phyloP scores from a whole-genome alignment of 2,888 invertebrate species.

The Dexiosoma caninum region DNA sequence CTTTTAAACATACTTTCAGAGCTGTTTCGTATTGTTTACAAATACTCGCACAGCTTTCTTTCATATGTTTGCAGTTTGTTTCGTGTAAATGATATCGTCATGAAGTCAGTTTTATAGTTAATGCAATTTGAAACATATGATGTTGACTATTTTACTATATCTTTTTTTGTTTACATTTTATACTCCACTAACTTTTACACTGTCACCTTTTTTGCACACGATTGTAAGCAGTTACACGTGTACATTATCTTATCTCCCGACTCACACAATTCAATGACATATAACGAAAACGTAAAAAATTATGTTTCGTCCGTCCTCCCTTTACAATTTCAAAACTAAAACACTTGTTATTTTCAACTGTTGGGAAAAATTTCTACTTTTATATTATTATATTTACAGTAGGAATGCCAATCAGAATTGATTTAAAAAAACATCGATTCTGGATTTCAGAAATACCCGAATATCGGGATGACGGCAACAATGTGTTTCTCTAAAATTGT shows the following conservation, averaged over 20 bases:
- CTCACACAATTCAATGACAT: conserved; percentile 11
- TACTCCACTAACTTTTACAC: conserved; percentile 35
- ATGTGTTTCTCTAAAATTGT: no score
- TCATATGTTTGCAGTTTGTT: background rate
- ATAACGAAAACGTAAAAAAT: background rate
- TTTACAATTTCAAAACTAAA: background rate
- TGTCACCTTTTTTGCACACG: background rate
- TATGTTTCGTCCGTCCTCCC: background rate
- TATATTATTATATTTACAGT: conserved; percentile 5
- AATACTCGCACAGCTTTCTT: background rate
- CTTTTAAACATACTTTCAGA: background rate
- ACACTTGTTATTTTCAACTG: conserved; percentile 4
- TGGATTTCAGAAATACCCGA: no score
- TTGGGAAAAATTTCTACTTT: conserved; percentile 3
- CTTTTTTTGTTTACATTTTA: background rate
- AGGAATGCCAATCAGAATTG: background rate
- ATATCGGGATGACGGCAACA: no score
- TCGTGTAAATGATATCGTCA: conserved; percentile 49
- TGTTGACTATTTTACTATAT: conserved; percentile 18
- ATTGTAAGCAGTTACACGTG: background rate
- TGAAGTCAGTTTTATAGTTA: conserved; percentile 53
- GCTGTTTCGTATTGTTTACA: background rate
- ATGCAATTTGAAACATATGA: conserved; percentile 41
- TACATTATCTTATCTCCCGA: conserved; percentile 4
- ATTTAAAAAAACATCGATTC: no score